Base-by-base conservation (phyloP, 2,797 vertebrate species). In the Pogonophryne albipinna region DNA sequence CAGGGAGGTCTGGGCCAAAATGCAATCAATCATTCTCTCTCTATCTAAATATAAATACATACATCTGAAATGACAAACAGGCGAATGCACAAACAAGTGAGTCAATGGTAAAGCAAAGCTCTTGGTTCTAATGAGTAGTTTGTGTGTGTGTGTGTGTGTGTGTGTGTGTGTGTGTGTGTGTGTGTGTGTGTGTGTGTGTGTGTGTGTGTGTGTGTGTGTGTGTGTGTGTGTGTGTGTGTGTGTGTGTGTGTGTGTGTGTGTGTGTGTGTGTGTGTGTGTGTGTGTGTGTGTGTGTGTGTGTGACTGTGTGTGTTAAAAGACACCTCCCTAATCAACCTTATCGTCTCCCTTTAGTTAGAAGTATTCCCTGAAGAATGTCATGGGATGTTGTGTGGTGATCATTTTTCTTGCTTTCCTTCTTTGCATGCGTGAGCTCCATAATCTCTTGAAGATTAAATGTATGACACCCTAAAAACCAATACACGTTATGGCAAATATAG, bases 71-170 rank as follows among this genome's bases (percentile, higher is more conserved):
- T 63, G 38, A 19, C 19, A 34, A 52, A 73, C 38, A 34, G 23
- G n/a, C 15, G 55, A 67, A 31, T n/a, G 6, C 45, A 74, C 12
- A 58, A 65, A 69, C 56, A 64, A 59, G 52, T 19, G 20, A 67
- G 13, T 52, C 61, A 41, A 56, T 41, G 7, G 19, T 1, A n/a
- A 59, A 41, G 34, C 12, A 38, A 51, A n/a, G 51, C 12, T 66
- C 74, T 82, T 88, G 86, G 71, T 88, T 81, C 63, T 79, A 10
- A 60, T 82, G 57, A 53, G 81, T 20, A 38, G 73, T 75, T 57
- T 81, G 57, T 68, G 41, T 52, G 45, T 56, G 50, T 74, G 38
- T 23, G 23, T 23, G 23, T 56, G 50, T 74, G 38, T 53, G 46
- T 49, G 42, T 74, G 44, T 66, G 42, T 59, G 60, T 23, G 23